These are phyloP conservation scores for Panulirus ornatus DNA, from an alignment of 1,140 invertebrate species.

Conservation along the genomic window DNA sequence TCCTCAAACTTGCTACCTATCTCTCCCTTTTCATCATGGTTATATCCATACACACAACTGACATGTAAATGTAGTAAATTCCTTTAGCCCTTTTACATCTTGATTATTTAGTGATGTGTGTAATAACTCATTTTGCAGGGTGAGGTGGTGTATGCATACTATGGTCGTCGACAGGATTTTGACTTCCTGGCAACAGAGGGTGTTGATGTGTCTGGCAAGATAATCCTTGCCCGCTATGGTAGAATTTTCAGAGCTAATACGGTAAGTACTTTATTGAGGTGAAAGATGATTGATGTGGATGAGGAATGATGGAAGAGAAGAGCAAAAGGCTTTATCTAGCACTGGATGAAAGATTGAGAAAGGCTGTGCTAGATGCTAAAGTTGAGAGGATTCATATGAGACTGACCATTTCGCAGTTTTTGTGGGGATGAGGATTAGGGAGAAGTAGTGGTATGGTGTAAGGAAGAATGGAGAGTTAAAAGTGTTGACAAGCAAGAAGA, in stretches of 20 bases:
- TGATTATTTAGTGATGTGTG: neutral
- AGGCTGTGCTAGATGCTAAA: no score
- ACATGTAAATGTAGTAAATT: neutral
- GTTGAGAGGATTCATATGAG: no score
- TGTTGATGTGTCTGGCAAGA: slow-evolving; percentile 78
- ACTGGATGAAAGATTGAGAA: no score
- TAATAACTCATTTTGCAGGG: slow-evolving; percentile 41
- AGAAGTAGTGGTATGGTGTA: no score
- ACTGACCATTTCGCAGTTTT: no score
- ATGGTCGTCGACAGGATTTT: slow-evolving; percentile 80
- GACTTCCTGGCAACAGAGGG: slow-evolving; percentile 76
- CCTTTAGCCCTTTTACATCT: neutral
- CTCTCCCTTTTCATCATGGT: neutral
- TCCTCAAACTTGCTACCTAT: no score
- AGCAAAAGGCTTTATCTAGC: no score
- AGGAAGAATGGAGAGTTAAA: no score
- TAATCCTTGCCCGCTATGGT: slow-evolving; percentile 79
- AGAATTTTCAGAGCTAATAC: slow-evolving; percentile 80
- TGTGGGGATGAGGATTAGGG: no score
- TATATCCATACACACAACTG: neutral
- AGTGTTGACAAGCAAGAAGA: no score
- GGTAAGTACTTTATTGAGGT: slow-evolving; percentile 71
- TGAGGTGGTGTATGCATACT: slow-evolving; percentile 80
- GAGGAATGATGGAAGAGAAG: no score
- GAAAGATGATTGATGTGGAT: no score